Evolutionary conservation across 2,113 vertebrate genomes (phyloP), one percentile per base, ranked within the genome.

Genomic region (Rostratula benghalensis): DNA sequence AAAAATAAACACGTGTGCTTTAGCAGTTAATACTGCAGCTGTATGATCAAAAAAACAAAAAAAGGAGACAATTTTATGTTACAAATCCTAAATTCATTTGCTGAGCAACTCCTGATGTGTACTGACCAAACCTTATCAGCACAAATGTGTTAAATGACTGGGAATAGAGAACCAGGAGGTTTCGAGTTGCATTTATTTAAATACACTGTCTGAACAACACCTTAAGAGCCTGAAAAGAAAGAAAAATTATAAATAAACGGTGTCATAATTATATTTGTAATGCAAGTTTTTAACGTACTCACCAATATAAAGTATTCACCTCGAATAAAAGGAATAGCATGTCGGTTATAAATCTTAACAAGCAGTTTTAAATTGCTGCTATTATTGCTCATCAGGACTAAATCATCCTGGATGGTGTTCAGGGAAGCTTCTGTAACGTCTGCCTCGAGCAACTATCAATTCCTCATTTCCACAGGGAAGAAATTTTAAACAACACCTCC

Each of bases 391-490:
- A 93, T 96, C 95, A 95, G 73, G 74, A 90, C 69, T 30, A 46
- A 97, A 85, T 85, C 83, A 86, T 57, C 73, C 70, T 83, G 86
- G 70, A 91, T 51, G n/a, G 70, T 20, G 41, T 67, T 91, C 91
- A 84, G 74, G 57, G 70, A 82, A 91, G 93, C 79, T 94, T 95
- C 95, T 91, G 69, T 83, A 96, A 92, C 0, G 2, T 78, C 48
- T 50, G 19, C 71, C 65, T 83, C 84, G 77, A 95, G 41, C 43
- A 89, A 59, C 70, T 85, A 92, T 78, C 95, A 87, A 91, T 83
- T 93, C 85, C 46, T 71, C 77, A 94, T 95, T 96, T 96, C 95
- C 95, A 94, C 25, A 30, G 88, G 87, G 83, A 94, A 75, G 33
- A 61, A 73, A 75, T 90, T 87, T 69, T 22, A 75, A 75, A 75